Percentiles rank a stretch among this genome's conserved stretches.
These are phyloP conservation scores for Bruchidius siliquastri DNA, from an alignment of 2,888 invertebrate species.

Conservation along the genomic window DNA sequence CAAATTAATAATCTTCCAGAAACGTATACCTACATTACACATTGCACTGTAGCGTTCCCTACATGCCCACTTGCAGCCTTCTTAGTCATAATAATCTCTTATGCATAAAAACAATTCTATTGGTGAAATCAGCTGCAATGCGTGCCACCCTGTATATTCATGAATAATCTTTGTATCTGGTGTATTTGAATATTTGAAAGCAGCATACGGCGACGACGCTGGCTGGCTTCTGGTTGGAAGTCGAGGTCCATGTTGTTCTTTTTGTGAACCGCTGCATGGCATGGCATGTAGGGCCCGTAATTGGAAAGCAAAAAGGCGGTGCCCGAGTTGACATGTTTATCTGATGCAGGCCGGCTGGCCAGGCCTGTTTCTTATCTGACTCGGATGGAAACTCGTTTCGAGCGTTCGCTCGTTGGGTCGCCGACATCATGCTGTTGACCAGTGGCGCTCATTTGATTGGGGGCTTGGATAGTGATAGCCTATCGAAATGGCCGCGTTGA, in stretches of 20 bases:
- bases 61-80: too few relatives aligned
- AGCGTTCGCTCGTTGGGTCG: constrained; percentile 23
- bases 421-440: constrained; percentile 31
- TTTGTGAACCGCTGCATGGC: neutral
- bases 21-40: too few relatives aligned
- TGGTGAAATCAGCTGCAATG: too few relatives aligned
- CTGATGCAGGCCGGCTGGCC: constrained; percentile 43
- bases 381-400: constrained; percentile 35
- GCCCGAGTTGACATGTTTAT: constrained; percentile 46
- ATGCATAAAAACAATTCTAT: too few relatives aligned
- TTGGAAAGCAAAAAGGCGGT: constrained; percentile 40
- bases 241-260: constrained; percentile 4
- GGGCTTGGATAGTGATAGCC: neutral
- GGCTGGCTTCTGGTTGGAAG: neutral
- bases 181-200: too few relatives aligned
- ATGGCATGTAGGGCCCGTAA: constrained; percentile 26
- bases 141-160: too few relatives aligned
- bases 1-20: too few relatives aligned
- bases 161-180: too few relatives aligned
- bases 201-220: neutral
- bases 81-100: too few relatives aligned
- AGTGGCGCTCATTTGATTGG: neutral
- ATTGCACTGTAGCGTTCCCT: too few relatives aligned
- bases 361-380: constrained; percentile 14
- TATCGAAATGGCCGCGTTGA: neutral